Base-by-base conservation (phyloP, 2,888 invertebrate genomes). In the Galeruca laticollis region DNA sequence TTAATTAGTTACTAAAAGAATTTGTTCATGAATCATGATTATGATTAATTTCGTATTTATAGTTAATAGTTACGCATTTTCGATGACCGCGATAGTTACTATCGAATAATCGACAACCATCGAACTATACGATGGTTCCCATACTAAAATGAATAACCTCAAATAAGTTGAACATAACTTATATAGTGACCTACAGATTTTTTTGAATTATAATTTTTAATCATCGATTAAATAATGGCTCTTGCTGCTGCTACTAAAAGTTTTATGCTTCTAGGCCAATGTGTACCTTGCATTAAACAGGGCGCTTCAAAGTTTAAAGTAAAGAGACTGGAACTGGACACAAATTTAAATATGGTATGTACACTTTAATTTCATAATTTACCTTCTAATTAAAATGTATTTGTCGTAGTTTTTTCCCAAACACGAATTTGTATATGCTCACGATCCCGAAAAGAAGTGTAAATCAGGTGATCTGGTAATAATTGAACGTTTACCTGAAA, bases 381-480 rank as follows among this genome's bases (percentile, higher is more conserved):
- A 26, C 6, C 11, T 31, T 54, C 49, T 51, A 43, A 43, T 10
- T 15, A 64, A 15, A 31, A 37, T 56, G 63, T 77, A 61, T 47
- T n/a, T 61, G 51, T 88, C 88, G 59, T 84, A 95, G 95, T 94
- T 94, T 82, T 96, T 95, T 80, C 88, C 88, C 75, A 91, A 92
- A 83, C 89, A 91, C 75, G 90, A 92, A 74, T 91, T 89, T 76
- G 86, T 91, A 70, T 94, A 92, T 80, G 95, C 94, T 47, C 88
- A 93, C 81, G 96, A 96, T 87, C 94, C 94, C 0, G 82, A 91
- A 1, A 91, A 92, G 77, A 80, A 88, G 57, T 94, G 94, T 81
- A 94, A 94, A 86, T 89, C 91, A 10, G 96, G 96, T 1, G 96
- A 96, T 81, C 87, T 94, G 56, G 95, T 95, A 4, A 86, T 96